Evolutionary conservation across 2,113 vertebrate species (phyloP).

Genomic region (Plestiodon gilberti): DNA sequence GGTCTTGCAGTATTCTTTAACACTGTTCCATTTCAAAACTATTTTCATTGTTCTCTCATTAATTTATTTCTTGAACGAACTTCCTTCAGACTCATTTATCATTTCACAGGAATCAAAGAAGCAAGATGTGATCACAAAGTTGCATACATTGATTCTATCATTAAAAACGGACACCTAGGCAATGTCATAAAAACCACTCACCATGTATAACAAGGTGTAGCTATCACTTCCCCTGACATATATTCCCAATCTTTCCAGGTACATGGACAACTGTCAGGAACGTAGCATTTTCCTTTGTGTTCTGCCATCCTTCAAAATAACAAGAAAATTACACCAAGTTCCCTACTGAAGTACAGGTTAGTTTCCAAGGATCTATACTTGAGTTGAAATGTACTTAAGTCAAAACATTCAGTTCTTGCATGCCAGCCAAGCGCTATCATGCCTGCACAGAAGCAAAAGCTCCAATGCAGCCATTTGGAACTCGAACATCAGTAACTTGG

Average conservation of each 20-base stretch:
- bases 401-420: too few relatives aligned
- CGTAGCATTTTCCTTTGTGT: conserved; percentile 92
- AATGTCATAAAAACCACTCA: conserved; percentile 64
- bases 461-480: too few relatives aligned
- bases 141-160: neutral
- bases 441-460: too few relatives aligned
- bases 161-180: neutral
- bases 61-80: neutral
- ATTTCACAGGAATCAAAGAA: neutral
- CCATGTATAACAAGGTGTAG: conserved; percentile 95
- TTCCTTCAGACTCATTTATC: neutral
- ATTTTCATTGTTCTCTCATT: neutral
- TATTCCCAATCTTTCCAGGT: conserved; percentile 96
- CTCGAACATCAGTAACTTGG: too few relatives aligned
- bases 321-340: neutral
- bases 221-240: conserved; percentile 91
- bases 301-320: conserved; percentile 85
- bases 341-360: too few relatives aligned
- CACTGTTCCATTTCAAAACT: neutral
- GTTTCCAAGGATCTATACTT: too few relatives aligned
- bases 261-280: conserved; percentile 96
- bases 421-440: too few relatives aligned
- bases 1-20: neutral
- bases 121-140: neutral
- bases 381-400: too few relatives aligned